phyloP scores from a whole-genome alignment of 2,888 invertebrate genomes.

The Diogma glabrata region DNA sequence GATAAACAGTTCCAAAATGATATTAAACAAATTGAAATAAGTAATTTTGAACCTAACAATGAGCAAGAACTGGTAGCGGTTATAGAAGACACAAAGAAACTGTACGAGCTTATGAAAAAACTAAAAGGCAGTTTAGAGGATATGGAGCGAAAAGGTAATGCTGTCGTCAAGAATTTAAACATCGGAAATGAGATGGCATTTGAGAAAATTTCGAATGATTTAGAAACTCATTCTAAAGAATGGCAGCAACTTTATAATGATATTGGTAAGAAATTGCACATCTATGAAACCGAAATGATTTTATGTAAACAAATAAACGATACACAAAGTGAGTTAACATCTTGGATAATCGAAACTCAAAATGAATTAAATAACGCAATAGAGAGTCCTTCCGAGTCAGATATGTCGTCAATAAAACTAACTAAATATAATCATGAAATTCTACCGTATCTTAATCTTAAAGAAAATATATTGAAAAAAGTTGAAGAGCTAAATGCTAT shows the following conservation, averaged over 20 bases:
- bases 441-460: constrained; percentile 62
- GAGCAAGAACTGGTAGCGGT: constrained; percentile 57
- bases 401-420: constrained; percentile 64
- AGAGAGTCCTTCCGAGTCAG: constrained; percentile 66
- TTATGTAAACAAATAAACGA: constrained; percentile 90
- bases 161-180: constrained; percentile 37
- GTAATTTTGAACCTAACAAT: constrained; percentile 58
- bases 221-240: constrained; percentile 48
- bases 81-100: constrained; percentile 63
- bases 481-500: constrained; percentile 52
- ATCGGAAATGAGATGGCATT: constrained; percentile 23
- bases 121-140: constrained; percentile 64
- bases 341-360: constrained; percentile 76
- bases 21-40: constrained; percentile 54
- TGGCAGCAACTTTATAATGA: constrained; percentile 63
- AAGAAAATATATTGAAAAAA: constrained; percentile 67
- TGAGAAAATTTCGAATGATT: constrained; percentile 43
- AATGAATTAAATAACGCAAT: constrained; percentile 63
- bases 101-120: constrained; percentile 61
- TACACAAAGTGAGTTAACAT: constrained; percentile 66
- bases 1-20: constrained; percentile 58
- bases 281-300: constrained; percentile 77
- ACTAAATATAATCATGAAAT: constrained; percentile 78
- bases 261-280: constrained; percentile 61
- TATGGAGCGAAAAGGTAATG: constrained; percentile 56